Evolutionary conservation across 2,888 invertebrate species (phyloP), one percentile per base, ranked within the genome.

Genomic region (Cephalotes varians): DNA sequence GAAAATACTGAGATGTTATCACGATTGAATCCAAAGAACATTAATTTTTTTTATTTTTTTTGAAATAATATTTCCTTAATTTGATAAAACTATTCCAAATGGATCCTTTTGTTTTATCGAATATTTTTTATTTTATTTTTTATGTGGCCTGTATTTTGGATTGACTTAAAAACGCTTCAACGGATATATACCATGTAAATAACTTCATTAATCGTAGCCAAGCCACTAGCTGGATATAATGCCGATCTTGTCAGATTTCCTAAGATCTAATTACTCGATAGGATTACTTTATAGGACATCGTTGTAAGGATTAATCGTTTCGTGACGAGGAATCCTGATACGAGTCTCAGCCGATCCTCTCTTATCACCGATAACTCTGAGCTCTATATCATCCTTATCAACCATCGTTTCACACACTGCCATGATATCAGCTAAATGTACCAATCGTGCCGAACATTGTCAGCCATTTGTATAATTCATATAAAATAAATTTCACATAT

Each of bases 331-430:
- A 82, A 69, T 60, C 34, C 51, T 40, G 77, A 76, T 79, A 44
- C 44, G 64, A 81, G 54, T 71, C 34, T 18, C 74, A 25, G 34
- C 71, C 64, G 69, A 84, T 84, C 72, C 74, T 62, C 76, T 67
- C 77, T 82, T 84, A 84, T 84, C 84, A 31, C 31, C 37, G 64
- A 72, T 62, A 79, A 83, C 31, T 65, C 49, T 40, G 67, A 28
- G 10, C 25, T 47, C 77, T 84, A 84, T 34, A 74, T 85, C 85
- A 81, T 64, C 83, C 81, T 85, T 85, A 84, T 85, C 85, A 84
- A 60, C 56, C 67, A 56, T 71, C 76, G 54, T 72, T 80, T 51
- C 74, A 44, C 72, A 37, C 76, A 37, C 76, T 73, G 72, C 76
- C 81, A 85, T 44, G 37, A 84, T 85, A 76, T 81, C 81, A 49